Evolutionary conservation across 2,113 vertebrate genomes (phyloP), one percentile per base, ranked within the genome.

Genomic region (Maccullochella peelii): DNA sequence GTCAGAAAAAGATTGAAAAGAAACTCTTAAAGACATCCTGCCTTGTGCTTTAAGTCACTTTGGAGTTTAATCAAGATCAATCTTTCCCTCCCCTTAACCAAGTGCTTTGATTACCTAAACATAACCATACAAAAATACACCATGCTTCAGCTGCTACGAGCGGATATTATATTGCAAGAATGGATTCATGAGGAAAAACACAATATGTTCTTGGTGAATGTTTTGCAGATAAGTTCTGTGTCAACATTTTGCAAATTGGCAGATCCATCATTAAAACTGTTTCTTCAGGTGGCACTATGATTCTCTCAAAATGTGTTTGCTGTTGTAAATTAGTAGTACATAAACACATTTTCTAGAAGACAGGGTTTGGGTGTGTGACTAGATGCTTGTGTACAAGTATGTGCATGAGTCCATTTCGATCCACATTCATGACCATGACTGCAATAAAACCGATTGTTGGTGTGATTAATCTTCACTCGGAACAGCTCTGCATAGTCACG

Each of bases 401-500:
- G 30, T 50, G 49, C 27, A 11, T 21, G 16, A 72, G 15, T 23
- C 78, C 74, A 55, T n/a, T 27, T 11, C 8, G 23, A 84, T 40
- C 42, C n/a, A n/a, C 30, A 36, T 68, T 33, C 44, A 15, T 42
- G 49, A 50, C 27, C 21, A n/a, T 63, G 42, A 20, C 47, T 49
- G 25, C 25, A 8, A 25, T 55, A 23, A 47, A 73, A 49, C 5
- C 3, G 52, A 40, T 63, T 30, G 14, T 42, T 25, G 33, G 27
- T 25, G 69, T 16, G 52, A 73, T 68, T 63, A 30, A 65, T 73
- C 11, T 25, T 73, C 40, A 20, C 33, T 21, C 5, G 10, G 6
- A 70, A 38, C 36, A 11, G 67, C 71, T 74, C 76, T 63, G 80
- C 59, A 67, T 18, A 27, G 57, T 78, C 14, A 57, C 23, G 0